These are phyloP conservation scores for Octodon degus DNA, from an alignment of 2,113 vertebrate genomes.

Conservation along the genomic window DNA sequence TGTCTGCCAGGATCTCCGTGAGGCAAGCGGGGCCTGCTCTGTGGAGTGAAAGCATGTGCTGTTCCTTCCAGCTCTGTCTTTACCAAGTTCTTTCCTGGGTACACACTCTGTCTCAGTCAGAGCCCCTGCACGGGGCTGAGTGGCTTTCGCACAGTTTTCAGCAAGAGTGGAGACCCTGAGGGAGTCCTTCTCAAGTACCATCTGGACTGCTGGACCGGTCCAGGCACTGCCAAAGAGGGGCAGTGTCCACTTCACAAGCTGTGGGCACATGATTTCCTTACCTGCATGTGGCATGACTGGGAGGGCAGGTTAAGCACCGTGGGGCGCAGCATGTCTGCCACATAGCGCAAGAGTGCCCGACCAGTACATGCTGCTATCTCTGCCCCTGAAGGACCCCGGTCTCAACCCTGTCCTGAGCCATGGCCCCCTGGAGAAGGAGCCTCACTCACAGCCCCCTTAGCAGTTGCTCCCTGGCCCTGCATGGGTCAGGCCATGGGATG, in stretches of 20 bases:
- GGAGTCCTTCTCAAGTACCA: neutral
- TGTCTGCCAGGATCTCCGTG: neutral
- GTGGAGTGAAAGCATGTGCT: neutral
- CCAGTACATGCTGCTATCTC: neutral
- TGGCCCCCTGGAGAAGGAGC: neutral
- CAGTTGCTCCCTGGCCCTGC: neutral
- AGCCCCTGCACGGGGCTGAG: neutral
- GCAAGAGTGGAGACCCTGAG: neutral
- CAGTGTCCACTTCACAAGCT: neutral
- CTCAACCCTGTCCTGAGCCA: neutral
- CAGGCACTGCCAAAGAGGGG: no score
- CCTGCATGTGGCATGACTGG: neutral
- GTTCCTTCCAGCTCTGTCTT: neutral
- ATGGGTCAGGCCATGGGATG: neutral
- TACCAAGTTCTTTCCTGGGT: neutral
- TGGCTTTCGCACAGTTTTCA: neutral
- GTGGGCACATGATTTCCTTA: neutral
- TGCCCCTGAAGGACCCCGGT: no score
- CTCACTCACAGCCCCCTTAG: neutral
- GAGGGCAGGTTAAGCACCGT: neutral
- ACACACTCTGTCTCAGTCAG: no score
- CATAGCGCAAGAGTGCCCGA: neutral
- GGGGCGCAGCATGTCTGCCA: neutral
- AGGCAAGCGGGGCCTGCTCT: neutral
- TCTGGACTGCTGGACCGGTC: neutral